Base-by-base conservation (phyloP, 2,888 invertebrate genomes). In the Atherix ibis region DNA sequence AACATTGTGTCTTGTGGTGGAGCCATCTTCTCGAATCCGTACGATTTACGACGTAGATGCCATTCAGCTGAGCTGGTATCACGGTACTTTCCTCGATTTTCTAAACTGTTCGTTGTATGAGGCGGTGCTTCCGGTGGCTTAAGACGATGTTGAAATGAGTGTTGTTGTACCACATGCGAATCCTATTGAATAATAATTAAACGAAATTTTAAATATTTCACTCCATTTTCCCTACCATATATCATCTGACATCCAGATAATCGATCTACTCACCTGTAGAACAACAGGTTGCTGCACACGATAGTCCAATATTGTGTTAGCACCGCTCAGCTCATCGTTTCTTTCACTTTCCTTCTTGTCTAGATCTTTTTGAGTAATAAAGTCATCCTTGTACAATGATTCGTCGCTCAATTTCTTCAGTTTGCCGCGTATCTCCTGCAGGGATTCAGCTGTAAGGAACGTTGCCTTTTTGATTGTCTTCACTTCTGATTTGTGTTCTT, bases 31-130 rank as follows among this genome's bases (percentile, higher is more conserved):
- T 74, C 75, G 48, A 82, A 82, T 37, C 81, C 80, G 49, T 81
- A 81, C 13, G 81, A 81, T 56, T 81, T 82, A 43, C 81, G 65
- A 43, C 81, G 64, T 39, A 71, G 68, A 48, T 75, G 76, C 79
- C 81, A 82, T 46, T 73, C 73, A 44, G 74, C 49, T 2, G 56
- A 56, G 5, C 46, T 52, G n/a, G 51, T 53, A 26, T 59, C 60
- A 29, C 58, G 50, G 32, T 39, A 40, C 24, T 51, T 51, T 32
- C 53, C 47, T 34, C 56, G 46, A 8, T 52, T 52, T 36, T 58
- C 58, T 29, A 58, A 40, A 30, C 58, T 59, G 34, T 57, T 53
- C 4, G 57, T 56, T 2, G 44, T 48, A 31, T 48, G 35, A 15
- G 22, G 25, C 4, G 12, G 13, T 15, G 34, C 37, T n/a, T 36